These are phyloP conservation scores for Cyanistes caeruleus DNA, from an alignment of 2,113 vertebrate genomes.

Conservation along the genomic window DNA sequence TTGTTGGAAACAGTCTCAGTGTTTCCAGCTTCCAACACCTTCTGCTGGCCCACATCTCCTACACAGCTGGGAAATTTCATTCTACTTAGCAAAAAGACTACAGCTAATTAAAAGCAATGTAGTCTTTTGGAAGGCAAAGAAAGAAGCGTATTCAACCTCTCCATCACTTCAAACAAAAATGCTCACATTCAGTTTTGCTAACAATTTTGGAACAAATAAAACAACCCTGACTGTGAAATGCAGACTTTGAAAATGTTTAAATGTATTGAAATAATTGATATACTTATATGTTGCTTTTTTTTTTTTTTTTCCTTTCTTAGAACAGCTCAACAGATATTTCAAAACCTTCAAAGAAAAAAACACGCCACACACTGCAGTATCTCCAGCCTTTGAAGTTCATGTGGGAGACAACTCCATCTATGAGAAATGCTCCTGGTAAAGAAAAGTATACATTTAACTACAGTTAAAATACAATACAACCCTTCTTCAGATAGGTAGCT, in stretches of 20 bases:
- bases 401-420: background rate
- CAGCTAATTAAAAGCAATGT: slow-evolving; percentile 36
- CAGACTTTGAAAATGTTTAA: background rate
- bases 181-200: background rate
- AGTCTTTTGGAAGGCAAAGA: background rate
- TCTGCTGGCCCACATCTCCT: background rate
- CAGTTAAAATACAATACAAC: background rate
- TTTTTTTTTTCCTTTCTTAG: background rate
- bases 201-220: background rate
- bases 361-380: background rate
- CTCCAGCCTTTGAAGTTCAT: background rate
- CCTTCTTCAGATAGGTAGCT: background rate
- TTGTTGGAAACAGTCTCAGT: background rate
- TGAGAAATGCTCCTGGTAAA: background rate
- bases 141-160: background rate
- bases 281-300: background rate
- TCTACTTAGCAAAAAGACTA: slow-evolving; percentile 10
- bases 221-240: background rate
- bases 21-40: background rate
- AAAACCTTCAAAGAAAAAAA: background rate
- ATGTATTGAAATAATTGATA: background rate
- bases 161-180: background rate
- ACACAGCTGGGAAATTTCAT: slow-evolving; percentile 22
- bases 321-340: background rate
- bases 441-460: background rate